Evolutionary conservation across 2,888 invertebrate species (phyloP), one percentile per base, ranked within the genome.

Genomic region (Cinara cedri): DNA sequence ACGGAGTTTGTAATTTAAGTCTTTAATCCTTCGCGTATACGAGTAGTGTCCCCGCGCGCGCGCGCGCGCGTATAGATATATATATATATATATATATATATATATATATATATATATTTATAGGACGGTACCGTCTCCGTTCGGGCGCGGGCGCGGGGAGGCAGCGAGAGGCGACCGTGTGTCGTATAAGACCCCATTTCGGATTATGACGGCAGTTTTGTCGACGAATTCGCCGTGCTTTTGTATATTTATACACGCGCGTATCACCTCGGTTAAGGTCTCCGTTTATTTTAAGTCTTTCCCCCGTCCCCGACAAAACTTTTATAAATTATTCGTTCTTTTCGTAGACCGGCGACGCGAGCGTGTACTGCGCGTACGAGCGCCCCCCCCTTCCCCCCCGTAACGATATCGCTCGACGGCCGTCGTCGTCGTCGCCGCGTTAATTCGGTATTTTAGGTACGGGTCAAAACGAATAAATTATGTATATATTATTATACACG

Each of bases 161-260:
- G 14, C n/a, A 34, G 11, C n/a, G 19, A n/a, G 68, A 55, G 26
- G 19, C 46, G n/a, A n/a, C n/a, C n/a, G n/a, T 19, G 42, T 21
- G 46, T 24, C 46, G 14, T 44, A 54, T 70, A 60, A 78, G 78
- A 78, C 78, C 78, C 34, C 34, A 68, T 78, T 70, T 24, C 60
- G 78, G 78, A 78, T 78, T 78, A 78, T 78, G 78, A 78, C 70
- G 51, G 66, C 78, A 68, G 78, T 78, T 78, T 70, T 70, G 78
- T 78, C 70, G 78, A 70, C 60, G 78, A 70, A 70, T 70, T 68
- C 34, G 68, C 60, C 24, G 42, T 51, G 16, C n/a, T n/a, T n/a
- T n/a, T n/a, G n/a, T 19, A 11, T 62, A 57, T 26, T 68, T 57
- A 68, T 70, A 24, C 4, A 16, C 34, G 11, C n/a, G n/a, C n/a